phyloP scores from a whole-genome alignment of 1,140 invertebrate genomes.

The Idris sp. region DNA sequence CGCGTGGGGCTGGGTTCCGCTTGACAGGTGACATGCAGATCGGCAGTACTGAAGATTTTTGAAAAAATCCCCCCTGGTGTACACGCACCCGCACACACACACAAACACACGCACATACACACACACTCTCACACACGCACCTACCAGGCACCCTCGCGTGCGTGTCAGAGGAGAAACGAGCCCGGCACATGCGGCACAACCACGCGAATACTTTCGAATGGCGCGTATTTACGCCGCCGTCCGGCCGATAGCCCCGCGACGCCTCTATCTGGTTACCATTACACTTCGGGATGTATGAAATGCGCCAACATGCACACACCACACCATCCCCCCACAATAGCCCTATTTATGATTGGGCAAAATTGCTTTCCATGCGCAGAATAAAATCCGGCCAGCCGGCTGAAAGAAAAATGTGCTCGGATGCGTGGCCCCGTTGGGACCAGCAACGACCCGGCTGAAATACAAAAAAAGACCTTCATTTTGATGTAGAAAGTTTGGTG shows the following conservation, averaged over 20 bases:
- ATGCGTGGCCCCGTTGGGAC: neutral
- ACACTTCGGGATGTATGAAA: slow-evolving; percentile 78
- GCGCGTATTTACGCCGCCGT: slow-evolving; percentile 74
- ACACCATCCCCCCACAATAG: slow-evolving; percentile 79
- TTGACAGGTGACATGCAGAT: no score
- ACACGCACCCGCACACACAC: no score
- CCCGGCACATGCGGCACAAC: slow-evolving; percentile 44
- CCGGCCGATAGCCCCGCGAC: slow-evolving; percentile 76
- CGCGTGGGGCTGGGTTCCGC: no score
- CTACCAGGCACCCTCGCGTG: slow-evolving; percentile 61
- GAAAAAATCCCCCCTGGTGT: no score
- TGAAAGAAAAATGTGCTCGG: slow-evolving; percentile 75
- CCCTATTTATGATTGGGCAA: slow-evolving; percentile 80
- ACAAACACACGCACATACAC: no score
- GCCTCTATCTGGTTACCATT: slow-evolving; percentile 78
- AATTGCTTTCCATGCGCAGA: slow-evolving; percentile 80
- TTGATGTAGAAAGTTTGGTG: no score
- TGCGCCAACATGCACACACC: slow-evolving; percentile 76
- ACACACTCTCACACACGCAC: no score
- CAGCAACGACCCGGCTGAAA: no score
- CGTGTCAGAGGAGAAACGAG: slow-evolving; percentile 35
- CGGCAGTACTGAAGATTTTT: no score
- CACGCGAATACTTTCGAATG: slow-evolving; percentile 57
- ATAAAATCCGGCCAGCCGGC: slow-evolving; percentile 77
- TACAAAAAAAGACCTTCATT: no score